A percentile compares a stretch with the other conserved stretches of the same genome.
These are phyloP conservation scores for Raja brachyura DNA, from an alignment of 2,113 vertebrate genomes.

Conservation along the genomic window DNA sequence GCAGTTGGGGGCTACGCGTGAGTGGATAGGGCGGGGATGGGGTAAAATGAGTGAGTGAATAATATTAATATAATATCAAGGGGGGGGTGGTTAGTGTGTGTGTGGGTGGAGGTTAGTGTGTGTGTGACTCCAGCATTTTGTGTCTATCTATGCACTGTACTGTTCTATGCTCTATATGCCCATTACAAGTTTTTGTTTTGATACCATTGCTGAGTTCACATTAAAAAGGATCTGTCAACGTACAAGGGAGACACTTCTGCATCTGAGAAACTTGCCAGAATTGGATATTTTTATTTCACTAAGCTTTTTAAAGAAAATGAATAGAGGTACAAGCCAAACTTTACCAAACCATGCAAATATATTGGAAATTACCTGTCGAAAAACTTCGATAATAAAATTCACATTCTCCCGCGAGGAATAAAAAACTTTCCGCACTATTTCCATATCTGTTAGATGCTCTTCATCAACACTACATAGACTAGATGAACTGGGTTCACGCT, in stretches of 20 bases:
- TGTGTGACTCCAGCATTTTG: too few species aligned
- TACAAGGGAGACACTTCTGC: not conserved
- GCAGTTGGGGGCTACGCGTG: too few species aligned
- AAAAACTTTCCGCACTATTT: conserved; percentile 91
- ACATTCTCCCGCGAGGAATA: conserved; percentile 87
- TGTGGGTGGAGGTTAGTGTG: too few species aligned
- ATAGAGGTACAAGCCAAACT: not conserved
- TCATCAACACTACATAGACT: conserved; percentile 97
- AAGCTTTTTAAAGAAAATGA: not conserved
- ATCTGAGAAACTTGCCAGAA: not conserved
- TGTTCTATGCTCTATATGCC: not conserved
- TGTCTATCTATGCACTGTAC: too few species aligned
- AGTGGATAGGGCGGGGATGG: too few species aligned
- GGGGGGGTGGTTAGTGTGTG: too few species aligned
- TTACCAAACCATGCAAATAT: not conserved
- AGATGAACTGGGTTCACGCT: conserved; percentile 94
- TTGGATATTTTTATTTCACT: not conserved
- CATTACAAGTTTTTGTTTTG: not conserved
- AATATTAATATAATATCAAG: too few species aligned
- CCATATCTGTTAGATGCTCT: conserved; percentile 92
- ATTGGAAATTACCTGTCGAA: conserved; percentile 79
- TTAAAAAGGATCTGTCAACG: not conserved
- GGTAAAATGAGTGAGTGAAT: too few species aligned
- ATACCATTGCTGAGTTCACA: not conserved
- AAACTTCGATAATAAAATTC: conserved; percentile 97